Evolutionary conservation across 2,888 invertebrate species (phyloP).

Genomic region (Meiosimyza decipiens): DNA sequence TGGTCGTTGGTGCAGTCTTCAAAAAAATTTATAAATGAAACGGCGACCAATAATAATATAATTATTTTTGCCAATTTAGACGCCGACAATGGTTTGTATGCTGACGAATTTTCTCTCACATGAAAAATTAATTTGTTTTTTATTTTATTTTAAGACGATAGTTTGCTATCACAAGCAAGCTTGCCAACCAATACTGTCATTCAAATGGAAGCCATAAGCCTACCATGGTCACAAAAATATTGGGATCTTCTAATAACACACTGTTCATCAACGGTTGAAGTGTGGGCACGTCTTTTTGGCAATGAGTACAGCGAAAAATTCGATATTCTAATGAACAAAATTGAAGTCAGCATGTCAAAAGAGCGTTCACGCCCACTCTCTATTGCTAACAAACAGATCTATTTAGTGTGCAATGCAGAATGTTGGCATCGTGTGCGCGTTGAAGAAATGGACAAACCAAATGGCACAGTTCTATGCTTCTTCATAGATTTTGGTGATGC

Average conservation of each 20-base stretch:
- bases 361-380: constrained; percentile 52
- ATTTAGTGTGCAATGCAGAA: constrained; percentile 67
- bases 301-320: constrained; percentile 72
- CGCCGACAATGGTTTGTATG: constrained; percentile 44
- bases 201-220: constrained; percentile 50
- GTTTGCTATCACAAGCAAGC: constrained; percentile 7
- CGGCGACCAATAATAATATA: constrained; percentile 53
- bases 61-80: constrained; percentile 60
- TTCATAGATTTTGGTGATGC: constrained; percentile 83
- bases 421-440: constrained; percentile 72
- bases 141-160: constrained; percentile 30
- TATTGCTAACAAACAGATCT: constrained; percentile 58
- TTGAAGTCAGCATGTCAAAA: constrained; percentile 66
- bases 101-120: not conserved
- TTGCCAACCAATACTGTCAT: constrained; percentile 36
- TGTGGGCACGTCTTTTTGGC: constrained; percentile 77
- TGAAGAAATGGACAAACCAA: constrained; percentile 67
- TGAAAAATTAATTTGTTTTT: not conserved
- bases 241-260: constrained; percentile 74
- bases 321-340: constrained; percentile 69
- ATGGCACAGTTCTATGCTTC: constrained; percentile 70
- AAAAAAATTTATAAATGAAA: constrained; percentile 66
- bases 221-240: constrained; percentile 59
- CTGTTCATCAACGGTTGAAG: constrained; percentile 72
- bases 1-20: constrained; percentile 72